phyloP scores from a whole-genome alignment of 2,797 vertebrate genomes.

The Lepus oiostolus region DNA sequence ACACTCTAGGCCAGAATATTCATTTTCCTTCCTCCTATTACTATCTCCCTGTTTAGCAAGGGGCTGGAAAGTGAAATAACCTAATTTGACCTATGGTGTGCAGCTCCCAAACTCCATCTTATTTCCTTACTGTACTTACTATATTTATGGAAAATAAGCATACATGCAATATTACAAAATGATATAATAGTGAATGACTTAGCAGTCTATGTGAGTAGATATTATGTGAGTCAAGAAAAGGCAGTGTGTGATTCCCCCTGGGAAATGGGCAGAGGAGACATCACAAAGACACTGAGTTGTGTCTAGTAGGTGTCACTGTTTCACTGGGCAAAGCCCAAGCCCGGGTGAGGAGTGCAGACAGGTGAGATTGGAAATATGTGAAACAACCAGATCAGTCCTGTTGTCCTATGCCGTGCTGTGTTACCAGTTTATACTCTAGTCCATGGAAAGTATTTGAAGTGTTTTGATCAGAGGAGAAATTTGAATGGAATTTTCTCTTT shows the following conservation, averaged over 20 bases:
- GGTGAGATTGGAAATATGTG: not conserved
- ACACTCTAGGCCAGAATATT: not conserved
- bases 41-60: not conserved
- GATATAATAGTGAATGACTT: not conserved
- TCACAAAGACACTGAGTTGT: not conserved
- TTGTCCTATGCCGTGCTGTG: not conserved
- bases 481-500: not conserved
- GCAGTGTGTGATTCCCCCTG: not conserved
- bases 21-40: not conserved
- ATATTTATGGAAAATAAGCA: not conserved
- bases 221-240: not conserved
- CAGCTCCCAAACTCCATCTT: not conserved
- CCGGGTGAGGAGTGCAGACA: not conserved
- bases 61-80: not conserved
- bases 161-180: not conserved
- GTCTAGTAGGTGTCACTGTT: not conserved
- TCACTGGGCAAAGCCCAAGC: not conserved
- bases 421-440: not conserved
- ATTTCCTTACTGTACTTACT: not conserved
- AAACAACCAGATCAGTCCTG: not conserved
- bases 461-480: not conserved
- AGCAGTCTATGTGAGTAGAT: not conserved
- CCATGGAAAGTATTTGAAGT: not conserved
- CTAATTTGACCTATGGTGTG: not conserved
- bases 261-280: not conserved